Evolutionary conservation across 2,888 invertebrate genomes (phyloP).

Genomic region (Priocnemis perturbator): DNA sequence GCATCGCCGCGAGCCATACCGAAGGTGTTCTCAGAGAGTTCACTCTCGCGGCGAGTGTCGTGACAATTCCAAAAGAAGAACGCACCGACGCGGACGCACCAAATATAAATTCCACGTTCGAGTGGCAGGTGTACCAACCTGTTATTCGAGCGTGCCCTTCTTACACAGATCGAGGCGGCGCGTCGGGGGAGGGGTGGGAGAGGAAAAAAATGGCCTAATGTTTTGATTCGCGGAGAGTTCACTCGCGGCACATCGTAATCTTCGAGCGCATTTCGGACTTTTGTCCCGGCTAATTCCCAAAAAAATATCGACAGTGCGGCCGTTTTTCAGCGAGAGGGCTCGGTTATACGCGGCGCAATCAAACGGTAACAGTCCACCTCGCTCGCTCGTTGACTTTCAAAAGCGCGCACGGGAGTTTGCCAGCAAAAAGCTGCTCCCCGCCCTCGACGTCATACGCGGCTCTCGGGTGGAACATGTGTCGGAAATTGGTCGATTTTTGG

Average conservation of each 20-base stretch:
- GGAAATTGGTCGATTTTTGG: constrained; percentile 44
- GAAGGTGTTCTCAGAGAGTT: too few species aligned
- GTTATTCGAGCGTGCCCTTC: constrained; percentile 50
- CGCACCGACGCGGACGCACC: constrained; percentile 31
- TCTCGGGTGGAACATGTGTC: constrained; percentile 39
- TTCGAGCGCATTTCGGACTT: constrained; percentile 41
- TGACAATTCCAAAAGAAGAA: too few species aligned
- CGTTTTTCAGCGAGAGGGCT: constrained; percentile 48
- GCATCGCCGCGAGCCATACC: too few species aligned
- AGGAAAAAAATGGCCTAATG: constrained; percentile 49
- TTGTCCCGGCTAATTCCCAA: constrained; percentile 55
- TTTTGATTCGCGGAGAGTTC: constrained; percentile 42
- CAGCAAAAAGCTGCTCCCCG: constrained; percentile 52
- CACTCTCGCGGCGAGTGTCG: too few species aligned
- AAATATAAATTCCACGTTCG: constrained; percentile 47
- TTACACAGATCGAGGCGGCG: constrained; percentile 26
- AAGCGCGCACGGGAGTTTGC: constrained; percentile 4
- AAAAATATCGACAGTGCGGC: constrained; percentile 52
- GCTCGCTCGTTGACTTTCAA: constrained; percentile 59
- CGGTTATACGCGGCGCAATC: constrained; percentile 16
- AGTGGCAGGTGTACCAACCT: constrained; percentile 63
- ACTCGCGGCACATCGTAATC: constrained; percentile 50
- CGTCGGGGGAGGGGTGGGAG: too few species aligned
- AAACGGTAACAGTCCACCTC: constrained; percentile 5
- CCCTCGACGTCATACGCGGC: neutral